Percentiles rank a stretch among this genome's conserved stretches.
Evolutionary conservation across 1,140 invertebrate species (phyloP).

Genomic region (Wiebesia pumilae): DNA sequence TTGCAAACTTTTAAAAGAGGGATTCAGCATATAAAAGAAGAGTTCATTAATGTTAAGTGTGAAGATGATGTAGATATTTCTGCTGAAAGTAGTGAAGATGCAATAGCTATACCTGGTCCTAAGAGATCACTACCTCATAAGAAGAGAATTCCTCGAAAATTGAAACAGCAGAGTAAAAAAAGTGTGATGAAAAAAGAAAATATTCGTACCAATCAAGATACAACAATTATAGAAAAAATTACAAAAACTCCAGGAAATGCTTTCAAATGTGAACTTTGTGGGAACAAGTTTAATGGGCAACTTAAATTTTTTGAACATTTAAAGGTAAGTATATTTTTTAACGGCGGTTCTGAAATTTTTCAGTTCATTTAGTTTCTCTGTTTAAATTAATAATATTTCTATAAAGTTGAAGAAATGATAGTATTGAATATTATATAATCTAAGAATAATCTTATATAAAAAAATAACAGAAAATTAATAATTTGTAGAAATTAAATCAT

Average conservation of each 20-base stretch:
- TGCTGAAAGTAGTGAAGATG: conserved; percentile 69
- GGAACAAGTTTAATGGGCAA: conserved; percentile 79
- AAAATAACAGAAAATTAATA: neutral
- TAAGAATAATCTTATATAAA: neutral
- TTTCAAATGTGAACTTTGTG: conserved; percentile 83
- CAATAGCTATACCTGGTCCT: conserved; percentile 62
- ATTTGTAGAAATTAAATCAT: neutral
- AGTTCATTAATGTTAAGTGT: conserved; percentile 70
- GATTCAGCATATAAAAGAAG: conserved; percentile 67
- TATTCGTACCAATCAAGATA: conserved; percentile 54
- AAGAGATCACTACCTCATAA: conserved; percentile 77
- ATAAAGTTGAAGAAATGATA: too few species aligned
- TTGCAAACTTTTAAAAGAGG: conserved; percentile 67
- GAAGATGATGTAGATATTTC: conserved; percentile 70
- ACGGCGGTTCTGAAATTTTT: neutral
- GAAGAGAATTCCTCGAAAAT: conserved; percentile 77
- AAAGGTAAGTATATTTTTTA: conserved; percentile 71
- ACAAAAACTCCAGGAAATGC: conserved; percentile 54
- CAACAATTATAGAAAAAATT: neutral
- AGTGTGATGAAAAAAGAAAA: conserved; percentile 62
- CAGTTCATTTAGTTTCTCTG: neutral
- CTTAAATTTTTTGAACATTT: conserved; percentile 88
- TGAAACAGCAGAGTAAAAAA: conserved; percentile 72
- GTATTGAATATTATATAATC: neutral
- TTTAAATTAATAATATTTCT: neutral